Base-by-base conservation (phyloP, 2,113 vertebrate species). In the Motacilla tschutschensis region DNA sequence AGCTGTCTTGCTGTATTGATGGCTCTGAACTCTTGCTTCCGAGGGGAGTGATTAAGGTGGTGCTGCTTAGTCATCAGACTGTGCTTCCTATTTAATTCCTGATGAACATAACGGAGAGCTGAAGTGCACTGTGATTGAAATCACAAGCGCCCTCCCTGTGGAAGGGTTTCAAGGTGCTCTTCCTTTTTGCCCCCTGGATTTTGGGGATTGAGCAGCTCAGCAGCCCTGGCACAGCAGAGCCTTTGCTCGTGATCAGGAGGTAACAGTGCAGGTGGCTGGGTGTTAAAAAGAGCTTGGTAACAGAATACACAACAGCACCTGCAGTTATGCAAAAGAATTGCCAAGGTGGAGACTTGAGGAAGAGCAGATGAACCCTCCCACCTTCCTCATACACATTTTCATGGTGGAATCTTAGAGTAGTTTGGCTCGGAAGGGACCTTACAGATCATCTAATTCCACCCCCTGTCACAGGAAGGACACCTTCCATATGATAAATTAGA, bases 21-120 rank as follows among this genome's bases (percentile, higher is more conserved):
- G 88, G 87, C 81, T 83, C 70, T 73, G 85, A 85, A 55, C 71
- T 25, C 72, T 14, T 43, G 50, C 85, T 94, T 81, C 60, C 79
- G 62, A 88, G 57, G 47, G 44, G 40, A 46, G 33, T 41, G 74
- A 66, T 54, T 35, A 60, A 76, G 62, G 57, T 60, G 79, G 14
- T 86, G 48, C 60, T 17, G 72, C 88, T 82, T 75, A 64, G 50
- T 91, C 79, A 83, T 74, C 75, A 91, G 31, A 44, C 50, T 93
- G 69, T 75, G 47, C 57, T 83, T 91, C 69, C 64, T 53, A 5
- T 69, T 84, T 91, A 50, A 59, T 60, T 63, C 35, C 41, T 35
- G 91, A 71, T 70, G 65, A 76, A 33, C 33, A 3, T 40, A 40
- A 60, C 3, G 0, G 41, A 71, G 31, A 77, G 24, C 10, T 70